Conservation (phyloP, 2,113 vertebrate species). For the Nyctibius bracteatus region DNA sequence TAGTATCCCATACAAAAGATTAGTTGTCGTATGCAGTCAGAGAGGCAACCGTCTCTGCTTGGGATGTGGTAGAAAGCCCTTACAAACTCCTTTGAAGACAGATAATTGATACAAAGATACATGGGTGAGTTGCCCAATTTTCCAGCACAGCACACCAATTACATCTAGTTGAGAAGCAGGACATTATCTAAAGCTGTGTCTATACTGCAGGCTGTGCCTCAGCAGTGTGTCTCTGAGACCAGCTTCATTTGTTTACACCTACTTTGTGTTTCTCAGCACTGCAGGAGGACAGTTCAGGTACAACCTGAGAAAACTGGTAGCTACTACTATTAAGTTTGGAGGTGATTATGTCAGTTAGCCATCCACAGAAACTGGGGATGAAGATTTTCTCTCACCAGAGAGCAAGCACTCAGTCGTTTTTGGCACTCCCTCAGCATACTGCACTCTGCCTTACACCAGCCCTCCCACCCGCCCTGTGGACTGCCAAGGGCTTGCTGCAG, state of each 20-base stretch:
- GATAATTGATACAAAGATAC: neutral
- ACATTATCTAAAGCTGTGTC: neutral
- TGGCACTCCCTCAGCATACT: neutral
- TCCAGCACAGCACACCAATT: neutral
- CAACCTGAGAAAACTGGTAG: neutral
- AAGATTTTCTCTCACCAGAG: neutral
- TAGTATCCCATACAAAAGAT: neutral
- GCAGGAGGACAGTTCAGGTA: neutral
- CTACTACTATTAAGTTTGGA: neutral
- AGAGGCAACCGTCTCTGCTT: neutral
- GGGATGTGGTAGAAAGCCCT: neutral
- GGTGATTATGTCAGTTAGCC: neutral
- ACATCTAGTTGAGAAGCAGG: neutral
- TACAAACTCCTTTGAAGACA: neutral
- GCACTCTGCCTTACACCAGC: neutral
- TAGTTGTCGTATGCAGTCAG: neutral
- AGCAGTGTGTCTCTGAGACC: neutral
- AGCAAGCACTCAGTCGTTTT: neutral
- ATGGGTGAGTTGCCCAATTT: neutral
- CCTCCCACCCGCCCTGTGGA: accelerated
- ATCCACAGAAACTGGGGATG: neutral
- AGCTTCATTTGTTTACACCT: neutral
- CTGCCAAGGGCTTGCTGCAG: neutral
- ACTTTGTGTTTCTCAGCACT: neutral
- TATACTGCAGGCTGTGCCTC: neutral